Conservation (phyloP, 2,797 vertebrate genomes). For the Gila robusta region DNA sequence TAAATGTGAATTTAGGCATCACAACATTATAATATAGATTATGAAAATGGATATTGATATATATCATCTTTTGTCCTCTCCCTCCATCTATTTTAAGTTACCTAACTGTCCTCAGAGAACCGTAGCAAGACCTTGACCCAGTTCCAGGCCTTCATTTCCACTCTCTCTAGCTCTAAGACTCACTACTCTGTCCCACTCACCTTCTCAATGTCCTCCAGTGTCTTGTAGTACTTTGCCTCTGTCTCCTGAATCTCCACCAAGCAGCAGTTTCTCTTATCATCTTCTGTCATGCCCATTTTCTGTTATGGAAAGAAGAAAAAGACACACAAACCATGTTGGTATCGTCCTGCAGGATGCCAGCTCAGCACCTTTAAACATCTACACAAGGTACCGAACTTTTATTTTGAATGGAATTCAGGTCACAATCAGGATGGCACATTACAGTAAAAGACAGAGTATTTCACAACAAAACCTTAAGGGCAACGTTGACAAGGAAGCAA, state of each 20-base stretch:
- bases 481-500: slow-evolving; percentile 23
- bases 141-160: neutral
- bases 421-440: slow-evolving; percentile 35
- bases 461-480: slow-evolving; percentile 39
- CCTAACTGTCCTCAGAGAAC: slow-evolving; percentile 6
- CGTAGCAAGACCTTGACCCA: slow-evolving; percentile 24
- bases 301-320: slow-evolving; percentile 65
- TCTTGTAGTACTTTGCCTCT: slow-evolving; percentile 96
- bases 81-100: slow-evolving; percentile 11
- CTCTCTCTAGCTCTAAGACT: neutral
- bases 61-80: slow-evolving; percentile 15
- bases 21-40: neutral
- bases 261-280: slow-evolving; percentile 97
- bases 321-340: slow-evolving; percentile 48
- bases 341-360: neutral
- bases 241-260: slow-evolving; percentile 97
- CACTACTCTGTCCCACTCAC: slow-evolving; percentile 66
- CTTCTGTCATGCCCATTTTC: slow-evolving; percentile 99
- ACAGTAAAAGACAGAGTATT: slow-evolving; percentile 32
- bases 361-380: slow-evolving; percentile 19
- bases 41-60: neutral
- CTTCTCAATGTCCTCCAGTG: slow-evolving; percentile 96
- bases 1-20: neutral
- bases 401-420: slow-evolving; percentile 23
- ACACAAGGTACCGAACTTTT: neutral